A percentile compares a stretch with the other conserved stretches of the same genome.
phyloP scores from a whole-genome alignment of 2,888 invertebrate species.

The Chalcosyrphus nemorum region DNA sequence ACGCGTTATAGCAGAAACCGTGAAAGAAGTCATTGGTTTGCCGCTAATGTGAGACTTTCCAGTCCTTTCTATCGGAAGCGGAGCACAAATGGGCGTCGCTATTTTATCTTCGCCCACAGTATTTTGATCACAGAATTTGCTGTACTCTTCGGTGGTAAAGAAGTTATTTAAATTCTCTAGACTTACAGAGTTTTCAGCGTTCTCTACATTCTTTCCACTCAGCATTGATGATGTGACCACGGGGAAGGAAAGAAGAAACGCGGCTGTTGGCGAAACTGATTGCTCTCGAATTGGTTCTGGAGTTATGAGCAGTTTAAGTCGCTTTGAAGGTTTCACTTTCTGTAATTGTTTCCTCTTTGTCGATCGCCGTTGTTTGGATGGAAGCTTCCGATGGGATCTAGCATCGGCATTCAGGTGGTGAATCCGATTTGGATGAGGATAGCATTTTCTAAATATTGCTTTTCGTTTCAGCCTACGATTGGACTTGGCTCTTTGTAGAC shows the following conservation, averaged over 20 bases:
- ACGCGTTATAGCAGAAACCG: conserved; percentile 56
- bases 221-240: conserved; percentile 83
- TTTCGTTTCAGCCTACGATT: conserved; percentile 3
- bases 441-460: conserved; percentile 49
- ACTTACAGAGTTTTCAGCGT: conserved; percentile 57
- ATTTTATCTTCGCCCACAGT: conserved; percentile 31
- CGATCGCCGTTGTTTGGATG: not conserved
- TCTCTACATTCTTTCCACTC: conserved; percentile 83
- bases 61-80: not conserved
- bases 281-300: conserved; percentile 84
- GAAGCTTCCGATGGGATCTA: not conserved
- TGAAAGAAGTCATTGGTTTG: conserved; percentile 53
- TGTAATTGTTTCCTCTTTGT: not conserved
- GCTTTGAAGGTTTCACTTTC: not conserved
- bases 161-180: conserved; percentile 74
- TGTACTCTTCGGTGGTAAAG: conserved; percentile 74
- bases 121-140: conserved; percentile 70
- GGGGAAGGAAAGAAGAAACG: conserved; percentile 86
- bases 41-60: conserved; percentile 11
- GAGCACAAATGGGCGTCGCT: not conserved
- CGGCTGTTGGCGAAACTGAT: conserved; percentile 86
- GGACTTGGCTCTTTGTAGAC: conserved; percentile 4
- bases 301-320: conserved; percentile 83
- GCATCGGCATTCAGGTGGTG: not conserved
- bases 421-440: conserved; percentile 43